A percentile compares a stretch with the other conserved stretches of the same genome.
Evolutionary conservation across 2,797 vertebrate genomes (phyloP).

Genomic region (Telmatherina bonti): DNA sequence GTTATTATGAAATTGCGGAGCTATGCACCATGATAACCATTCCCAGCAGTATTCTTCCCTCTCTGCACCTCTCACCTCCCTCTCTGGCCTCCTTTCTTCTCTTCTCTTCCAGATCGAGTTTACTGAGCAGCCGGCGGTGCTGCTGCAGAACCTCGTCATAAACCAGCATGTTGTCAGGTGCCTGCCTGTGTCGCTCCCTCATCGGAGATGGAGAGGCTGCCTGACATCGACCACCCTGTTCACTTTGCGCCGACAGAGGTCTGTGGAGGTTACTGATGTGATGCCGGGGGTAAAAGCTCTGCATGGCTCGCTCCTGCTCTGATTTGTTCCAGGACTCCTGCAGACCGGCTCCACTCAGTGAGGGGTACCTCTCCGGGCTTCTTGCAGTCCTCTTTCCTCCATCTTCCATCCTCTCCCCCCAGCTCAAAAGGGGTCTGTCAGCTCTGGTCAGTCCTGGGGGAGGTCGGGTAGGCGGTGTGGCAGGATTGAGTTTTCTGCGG

Average conservation of each 20-base stretch:
- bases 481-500: slow-evolving; percentile 78
- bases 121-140: slow-evolving; percentile 91
- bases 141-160: slow-evolving; percentile 91
- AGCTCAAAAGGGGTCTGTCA: slow-evolving; percentile 51
- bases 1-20: slow-evolving; percentile 11
- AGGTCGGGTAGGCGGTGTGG: slow-evolving; percentile 49
- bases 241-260: slow-evolving; percentile 57
- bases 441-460: slow-evolving; percentile 79
- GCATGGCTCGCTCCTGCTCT: slow-evolving; percentile 80
- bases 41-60: slow-evolving; percentile 12
- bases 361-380: slow-evolving; percentile 81
- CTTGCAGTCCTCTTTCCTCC: slow-evolving; percentile 81
- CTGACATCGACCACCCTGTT: slow-evolving; percentile 66
- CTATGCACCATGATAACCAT: not conserved
- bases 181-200: slow-evolving; percentile 67
- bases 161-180: slow-evolving; percentile 82
- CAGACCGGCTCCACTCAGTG: slow-evolving; percentile 66
- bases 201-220: slow-evolving; percentile 67
- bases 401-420: slow-evolving; percentile 69
- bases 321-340: slow-evolving; percentile 81
- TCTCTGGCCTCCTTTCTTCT: slow-evolving; percentile 80
- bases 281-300: slow-evolving; percentile 71
- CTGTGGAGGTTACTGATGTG: slow-evolving; percentile 76
- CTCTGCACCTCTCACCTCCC: slow-evolving; percentile 77
- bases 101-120: slow-evolving; percentile 91